Evolutionary conservation across 64 coral and sea anemone species (phyloP).

Genomic region (Exaiptasia diaphana): DNA sequence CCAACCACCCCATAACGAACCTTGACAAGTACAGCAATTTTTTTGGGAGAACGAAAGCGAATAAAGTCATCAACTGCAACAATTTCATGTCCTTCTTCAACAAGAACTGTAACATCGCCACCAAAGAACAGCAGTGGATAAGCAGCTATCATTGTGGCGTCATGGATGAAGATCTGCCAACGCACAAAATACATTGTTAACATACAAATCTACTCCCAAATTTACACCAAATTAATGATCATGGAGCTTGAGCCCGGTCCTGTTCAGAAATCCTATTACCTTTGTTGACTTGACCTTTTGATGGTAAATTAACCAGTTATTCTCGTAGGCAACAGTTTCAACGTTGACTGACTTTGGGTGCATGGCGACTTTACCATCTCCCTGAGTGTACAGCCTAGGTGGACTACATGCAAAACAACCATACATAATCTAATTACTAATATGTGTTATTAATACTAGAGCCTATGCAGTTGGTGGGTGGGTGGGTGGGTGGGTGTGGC

Average conservation of each 20-base stretch:
- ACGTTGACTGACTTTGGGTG: constrained; percentile 91
- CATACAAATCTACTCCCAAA: too few relatives aligned
- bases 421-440: too few relatives aligned
- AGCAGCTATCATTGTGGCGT: constrained; percentile 84
- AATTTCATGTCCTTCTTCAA: constrained; percentile 73
- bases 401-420: too few relatives aligned
- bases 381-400: constrained; percentile 65
- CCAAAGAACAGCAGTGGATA: constrained; percentile 96
- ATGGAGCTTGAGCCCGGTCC: neutral
- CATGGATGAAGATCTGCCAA: constrained; percentile 30
- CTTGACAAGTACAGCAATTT: constrained; percentile 88
- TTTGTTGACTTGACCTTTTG: constrained; percentile 88
- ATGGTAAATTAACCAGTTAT: constrained; percentile 95
- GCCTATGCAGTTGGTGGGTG: too few relatives aligned
- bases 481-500: too few relatives aligned
- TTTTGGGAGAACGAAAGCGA: constrained; percentile 81
- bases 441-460: too few relatives aligned
- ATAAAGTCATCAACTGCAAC: constrained; percentile 88
- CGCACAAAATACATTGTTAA: neutral
- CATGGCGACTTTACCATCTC: constrained; percentile 74
- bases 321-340: constrained; percentile 48
- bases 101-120: constrained; percentile 70
- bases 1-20: constrained; percentile 29
- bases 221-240: too few relatives aligned
- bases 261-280: constrained; percentile 8